Percentiles rank a stretch among this genome's conserved stretches.
These are phyloP conservation scores for Euzophera pinguis DNA, from an alignment of 2,888 invertebrate genomes.

Conservation along the genomic window DNA sequence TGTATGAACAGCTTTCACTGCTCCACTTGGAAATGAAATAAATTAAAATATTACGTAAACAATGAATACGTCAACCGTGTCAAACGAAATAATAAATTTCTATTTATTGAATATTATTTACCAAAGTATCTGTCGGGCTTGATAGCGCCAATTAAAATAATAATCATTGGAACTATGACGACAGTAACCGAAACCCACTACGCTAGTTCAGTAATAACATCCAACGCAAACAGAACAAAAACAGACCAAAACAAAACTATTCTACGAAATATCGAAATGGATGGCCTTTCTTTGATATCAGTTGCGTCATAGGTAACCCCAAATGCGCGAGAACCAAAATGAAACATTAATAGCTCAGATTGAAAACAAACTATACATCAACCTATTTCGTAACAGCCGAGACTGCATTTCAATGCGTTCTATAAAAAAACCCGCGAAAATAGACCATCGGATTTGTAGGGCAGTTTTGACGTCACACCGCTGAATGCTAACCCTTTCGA, in stretches of 20 bases:
- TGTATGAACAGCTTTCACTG: no score
- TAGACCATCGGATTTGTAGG: constrained; percentile 45
- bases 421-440: constrained; percentile 35
- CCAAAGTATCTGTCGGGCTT: no score
- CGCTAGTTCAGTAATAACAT: neutral
- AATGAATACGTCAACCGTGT: no score
- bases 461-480: constrained; percentile 59
- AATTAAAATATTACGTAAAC: no score
- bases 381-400: constrained; percentile 19
- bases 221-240: neutral
- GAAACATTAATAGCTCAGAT: neutral
- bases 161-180: no score
- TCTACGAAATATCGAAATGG: constrained; percentile 7
- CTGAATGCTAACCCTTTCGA: constrained; percentile 12
- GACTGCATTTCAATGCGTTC: constrained; percentile 39
- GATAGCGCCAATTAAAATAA: no score
- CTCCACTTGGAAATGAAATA: no score
- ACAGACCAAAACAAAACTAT: neutral
- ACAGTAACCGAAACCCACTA: neutral
- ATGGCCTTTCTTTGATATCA: constrained; percentile 8
- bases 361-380: constrained; percentile 14
- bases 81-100: no score
- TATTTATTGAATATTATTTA: no score
- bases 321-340: constrained; percentile 9
- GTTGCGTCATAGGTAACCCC: constrained; percentile 12